Percentiles rank a stretch among this genome's conserved stretches.
phyloP scores from a whole-genome alignment of 2,888 invertebrate species.

The Netelia melanura region DNA sequence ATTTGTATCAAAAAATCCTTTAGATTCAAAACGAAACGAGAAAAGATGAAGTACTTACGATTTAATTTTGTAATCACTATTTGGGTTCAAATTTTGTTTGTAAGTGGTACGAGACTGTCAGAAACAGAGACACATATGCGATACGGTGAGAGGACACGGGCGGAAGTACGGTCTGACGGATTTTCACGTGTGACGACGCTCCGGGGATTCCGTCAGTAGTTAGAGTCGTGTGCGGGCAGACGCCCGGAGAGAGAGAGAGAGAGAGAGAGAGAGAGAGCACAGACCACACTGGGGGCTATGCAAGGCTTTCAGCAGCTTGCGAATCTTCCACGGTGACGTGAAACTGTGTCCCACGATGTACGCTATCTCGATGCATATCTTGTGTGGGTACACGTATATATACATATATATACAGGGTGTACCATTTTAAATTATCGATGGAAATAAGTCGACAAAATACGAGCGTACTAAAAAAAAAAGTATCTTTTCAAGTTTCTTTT shows the following conservation, averaged over 20 bases:
- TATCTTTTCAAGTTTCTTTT: no score
- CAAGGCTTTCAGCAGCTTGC: conserved; percentile 44
- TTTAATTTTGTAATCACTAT: conserved; percentile 8
- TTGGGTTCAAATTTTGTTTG: conserved; percentile 33
- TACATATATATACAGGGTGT: background rate
- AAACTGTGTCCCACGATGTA: conserved; percentile 39
- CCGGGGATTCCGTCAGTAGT: conserved; percentile 56
- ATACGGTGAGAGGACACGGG: background rate
- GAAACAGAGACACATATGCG: conserved; percentile 36
- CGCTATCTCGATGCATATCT: conserved; percentile 28
- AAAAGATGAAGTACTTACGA: background rate
- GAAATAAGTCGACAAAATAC: no score
- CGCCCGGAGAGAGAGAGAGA: conserved; percentile 17
- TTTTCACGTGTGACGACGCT: conserved; percentile 47
- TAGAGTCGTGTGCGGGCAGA: conserved; percentile 50
- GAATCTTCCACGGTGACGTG: conserved; percentile 58
- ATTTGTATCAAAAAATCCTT: background rate
- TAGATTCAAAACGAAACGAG: background rate
- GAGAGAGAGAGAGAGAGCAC: background rate
- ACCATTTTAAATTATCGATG: no score
- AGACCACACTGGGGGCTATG: conserved; percentile 11
- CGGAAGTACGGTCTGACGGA: conserved; percentile 56
- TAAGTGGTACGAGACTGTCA: conserved; percentile 56
- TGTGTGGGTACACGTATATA: background rate
- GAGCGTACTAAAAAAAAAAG: no score